These are phyloP conservation scores for Lepidocyrtinus sp. DNA, from an alignment of 2,888 invertebrate genomes.

Conservation along the genomic window DNA sequence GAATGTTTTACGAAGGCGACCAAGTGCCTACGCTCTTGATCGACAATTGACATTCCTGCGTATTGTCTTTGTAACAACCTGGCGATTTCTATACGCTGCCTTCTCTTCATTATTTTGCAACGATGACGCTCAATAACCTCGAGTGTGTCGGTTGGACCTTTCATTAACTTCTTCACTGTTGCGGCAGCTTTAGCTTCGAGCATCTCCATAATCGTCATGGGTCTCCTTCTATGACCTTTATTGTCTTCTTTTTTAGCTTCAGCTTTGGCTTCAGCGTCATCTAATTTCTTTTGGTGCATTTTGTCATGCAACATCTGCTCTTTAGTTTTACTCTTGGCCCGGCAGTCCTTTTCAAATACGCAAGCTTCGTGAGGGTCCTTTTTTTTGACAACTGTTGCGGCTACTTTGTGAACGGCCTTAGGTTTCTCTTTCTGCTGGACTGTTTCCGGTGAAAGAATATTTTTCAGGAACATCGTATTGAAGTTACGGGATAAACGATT, in stretches of 20 bases:
- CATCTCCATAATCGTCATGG: not conserved
- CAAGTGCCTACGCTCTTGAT: conserved; percentile 22
- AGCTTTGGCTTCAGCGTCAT: not conserved
- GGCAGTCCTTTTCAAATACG: conserved; percentile 15
- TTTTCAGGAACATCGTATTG: too few relatives aligned
- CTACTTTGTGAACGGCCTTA: too few relatives aligned
- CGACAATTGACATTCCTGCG: not conserved
- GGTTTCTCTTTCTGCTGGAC: too few relatives aligned
- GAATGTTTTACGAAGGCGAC: conserved; percentile 20
- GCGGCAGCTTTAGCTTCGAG: conserved; percentile 20
- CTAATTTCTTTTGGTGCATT: too few relatives aligned
- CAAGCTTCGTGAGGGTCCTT: not conserved
- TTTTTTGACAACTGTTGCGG: not conserved
- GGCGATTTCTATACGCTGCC: conserved; percentile 24
- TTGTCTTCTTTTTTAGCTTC: not conserved
- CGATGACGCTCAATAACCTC: conserved; percentile 29
- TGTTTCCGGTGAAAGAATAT: too few relatives aligned
- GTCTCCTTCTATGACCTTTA: too few relatives aligned
- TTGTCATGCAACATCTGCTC: too few relatives aligned
- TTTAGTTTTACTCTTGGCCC: not conserved
- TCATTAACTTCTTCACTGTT: not conserved
- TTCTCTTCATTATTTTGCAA: conserved; percentile 24
- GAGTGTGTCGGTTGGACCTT: conserved; percentile 12
- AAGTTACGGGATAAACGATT: too few relatives aligned
- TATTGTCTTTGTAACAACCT: conserved; percentile 19